A percentile compares a stretch with the other conserved stretches of the same genome.
Evolutionary conservation across 1,140 invertebrate genomes (phyloP).

Genomic region (Arion vulgaris): DNA sequence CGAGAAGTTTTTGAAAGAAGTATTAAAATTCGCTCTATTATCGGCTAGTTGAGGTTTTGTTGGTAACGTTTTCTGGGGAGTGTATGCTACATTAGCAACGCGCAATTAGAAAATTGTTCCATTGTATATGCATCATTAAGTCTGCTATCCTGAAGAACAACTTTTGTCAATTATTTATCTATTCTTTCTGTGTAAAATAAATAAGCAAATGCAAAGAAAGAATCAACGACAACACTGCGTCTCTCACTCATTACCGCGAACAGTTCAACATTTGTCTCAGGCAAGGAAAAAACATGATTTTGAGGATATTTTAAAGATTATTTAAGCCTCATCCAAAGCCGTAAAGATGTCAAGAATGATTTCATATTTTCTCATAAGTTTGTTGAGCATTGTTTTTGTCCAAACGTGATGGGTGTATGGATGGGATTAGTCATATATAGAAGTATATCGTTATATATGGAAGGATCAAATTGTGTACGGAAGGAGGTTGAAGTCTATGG

Average conservation of each 20-base stretch:
- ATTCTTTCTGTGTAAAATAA: not conserved
- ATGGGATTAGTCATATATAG: no score
- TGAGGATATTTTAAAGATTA: not conserved
- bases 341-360: not conserved
- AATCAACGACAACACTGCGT: not conserved
- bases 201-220: not conserved
- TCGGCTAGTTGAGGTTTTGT: not conserved
- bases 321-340: not conserved
- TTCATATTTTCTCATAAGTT: not conserved
- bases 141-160: not conserved
- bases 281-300: no score
- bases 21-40: slow-evolving; percentile 25
- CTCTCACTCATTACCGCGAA: no score
- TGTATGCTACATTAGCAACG: slow-evolving; percentile 23
- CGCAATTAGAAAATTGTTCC: slow-evolving; percentile 29
- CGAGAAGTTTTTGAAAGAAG: not conserved
- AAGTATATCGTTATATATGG: no score
- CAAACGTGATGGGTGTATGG: no score
- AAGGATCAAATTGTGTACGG: no score
- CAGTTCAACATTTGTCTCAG: no score
- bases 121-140: slow-evolving; percentile 22
- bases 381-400: not conserved
- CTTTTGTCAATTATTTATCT: slow-evolving; percentile 23
- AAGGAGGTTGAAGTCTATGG: no score
- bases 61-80: not conserved